Evolutionary conservation across 2,797 vertebrate genomes (phyloP), one percentile per base, ranked within the genome.

Genomic region (Mormyrus hasselquistii): DNA sequence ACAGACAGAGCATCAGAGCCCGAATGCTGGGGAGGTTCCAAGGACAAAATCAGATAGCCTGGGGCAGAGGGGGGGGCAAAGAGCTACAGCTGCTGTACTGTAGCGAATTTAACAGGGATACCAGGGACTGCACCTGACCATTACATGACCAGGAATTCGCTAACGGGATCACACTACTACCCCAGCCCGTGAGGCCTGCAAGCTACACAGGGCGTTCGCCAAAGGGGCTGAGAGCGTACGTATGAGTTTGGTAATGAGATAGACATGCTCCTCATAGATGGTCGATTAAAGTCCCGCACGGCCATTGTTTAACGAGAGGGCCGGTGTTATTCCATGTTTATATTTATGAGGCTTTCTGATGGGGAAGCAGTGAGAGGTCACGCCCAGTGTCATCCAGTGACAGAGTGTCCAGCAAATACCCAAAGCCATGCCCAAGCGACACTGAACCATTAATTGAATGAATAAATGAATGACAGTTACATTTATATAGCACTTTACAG

Each of bases 281-380:
- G 12, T 38, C 5, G 10, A 41, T 6, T 6, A 3, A 6, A 16
- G 34, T 79, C 73, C 73, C 7, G 16, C 38, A n/a, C 38, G 10
- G 38, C 73, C 73, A 89, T 65, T 89, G 79, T 85, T 85, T 85
- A 16, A 44, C 3, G 6, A 41, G 79, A 47, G 55, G 55, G 41
- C 82, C 41, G 14, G 52, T 83, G 29, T 83, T 62, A 89, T 85
- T 89, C 82, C 25, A 29, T 29, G 25, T 29, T 29, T 89, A 79
- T 14, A 79, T 44, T 62, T 10, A n/a, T 6, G 29, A 49, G 22
- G 76, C 10, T 88, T 84, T 38, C 79, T 88, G 79, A 34, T 55
- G 34, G 44, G 12, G 25, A 85, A 85, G 41, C 5, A 41, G 76
- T 7, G 59, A 89, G 34, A 14, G 82, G 55, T 65, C 38, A 85